Conservation (phyloP, 37 sponge, comb jelly and placozoan genomes). For the Dysidea cf. avara region DNA sequence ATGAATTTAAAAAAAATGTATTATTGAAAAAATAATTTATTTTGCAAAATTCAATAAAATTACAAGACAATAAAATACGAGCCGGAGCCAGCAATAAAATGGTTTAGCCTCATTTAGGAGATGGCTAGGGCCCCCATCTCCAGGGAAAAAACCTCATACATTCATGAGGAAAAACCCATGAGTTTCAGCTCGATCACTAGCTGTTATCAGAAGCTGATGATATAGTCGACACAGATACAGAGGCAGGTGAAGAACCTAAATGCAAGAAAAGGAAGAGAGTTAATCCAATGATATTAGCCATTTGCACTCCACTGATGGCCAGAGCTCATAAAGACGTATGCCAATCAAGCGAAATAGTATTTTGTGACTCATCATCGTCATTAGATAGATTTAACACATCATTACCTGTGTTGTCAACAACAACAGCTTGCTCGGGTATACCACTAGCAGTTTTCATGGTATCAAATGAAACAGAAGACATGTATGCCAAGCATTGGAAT, state of each 20-base stretch:
- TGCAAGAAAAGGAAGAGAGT: neutral
- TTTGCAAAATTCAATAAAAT: too few relatives aligned
- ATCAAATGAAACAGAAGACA: slow-evolving; percentile 15
- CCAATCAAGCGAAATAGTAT: neutral
- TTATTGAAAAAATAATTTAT: too few relatives aligned
- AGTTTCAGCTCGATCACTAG: too few relatives aligned
- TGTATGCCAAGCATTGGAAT: slow-evolving; percentile 3
- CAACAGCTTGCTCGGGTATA: slow-evolving; percentile 1
- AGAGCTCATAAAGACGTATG: slow-evolving; percentile 7
- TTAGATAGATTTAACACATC: neutral
- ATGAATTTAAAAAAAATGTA: too few relatives aligned
- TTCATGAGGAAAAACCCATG: too few relatives aligned
- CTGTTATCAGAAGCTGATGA: too few relatives aligned
- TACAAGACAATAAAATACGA: too few relatives aligned
- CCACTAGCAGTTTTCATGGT: slow-evolving; percentile 10
- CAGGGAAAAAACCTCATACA: too few relatives aligned
- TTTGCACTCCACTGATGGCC: slow-evolving; percentile 14
- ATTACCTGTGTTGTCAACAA: neutral
- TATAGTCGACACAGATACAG: neutral
- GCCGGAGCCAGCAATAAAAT: too few relatives aligned
- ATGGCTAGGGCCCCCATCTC: too few relatives aligned
- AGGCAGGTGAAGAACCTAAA: neutral
- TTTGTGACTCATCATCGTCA: neutral
- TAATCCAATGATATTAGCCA: neutral
- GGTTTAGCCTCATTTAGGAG: too few relatives aligned